A percentile compares a stretch with the other conserved stretches of the same genome.
Conservation (phyloP, 1,140 invertebrate species). For the Drosophila erecta region DNA sequence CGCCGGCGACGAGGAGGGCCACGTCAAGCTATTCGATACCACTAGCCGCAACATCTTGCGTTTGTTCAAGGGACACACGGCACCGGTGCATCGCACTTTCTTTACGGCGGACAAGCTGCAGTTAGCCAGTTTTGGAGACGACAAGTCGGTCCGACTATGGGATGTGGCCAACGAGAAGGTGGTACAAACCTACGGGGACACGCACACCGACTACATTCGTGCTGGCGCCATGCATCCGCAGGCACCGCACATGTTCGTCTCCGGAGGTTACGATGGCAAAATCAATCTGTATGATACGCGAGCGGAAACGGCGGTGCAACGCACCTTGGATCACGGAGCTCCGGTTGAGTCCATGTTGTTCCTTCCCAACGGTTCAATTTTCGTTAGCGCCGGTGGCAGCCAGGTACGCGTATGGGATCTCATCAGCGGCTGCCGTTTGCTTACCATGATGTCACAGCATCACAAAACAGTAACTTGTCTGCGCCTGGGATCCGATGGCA, state of each 20-base stretch:
- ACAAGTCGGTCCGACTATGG: conserved; percentile 95
- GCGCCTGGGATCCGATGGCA: conserved; percentile 91
- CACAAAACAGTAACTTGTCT: conserved; percentile 97
- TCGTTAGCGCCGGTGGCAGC: conserved; percentile 96
- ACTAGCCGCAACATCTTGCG: conserved; percentile 91
- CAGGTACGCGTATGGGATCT: conserved; percentile 97
- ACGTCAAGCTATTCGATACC: conserved; percentile 95
- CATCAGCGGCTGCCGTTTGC: conserved; percentile 92
- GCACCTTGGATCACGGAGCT: conserved; percentile 93
- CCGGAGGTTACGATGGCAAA: conserved; percentile 97
- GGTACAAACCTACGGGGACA: conserved; percentile 88
- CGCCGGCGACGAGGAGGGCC: conserved; percentile 95
- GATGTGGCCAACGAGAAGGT: conserved; percentile 94
- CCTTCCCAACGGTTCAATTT: conserved; percentile 94
- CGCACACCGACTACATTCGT: conserved; percentile 93
- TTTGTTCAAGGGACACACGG: conserved; percentile 86
- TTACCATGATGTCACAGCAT: conserved; percentile 92
- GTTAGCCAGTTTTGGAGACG: conserved; percentile 96
- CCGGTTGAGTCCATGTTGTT: conserved; percentile 96
- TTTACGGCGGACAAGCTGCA: conserved; percentile 92
- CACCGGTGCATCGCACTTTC: conserved; percentile 91
- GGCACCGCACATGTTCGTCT: conserved; percentile 91
- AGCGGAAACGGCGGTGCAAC: conserved; percentile 87
- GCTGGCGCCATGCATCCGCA: conserved; percentile 92
- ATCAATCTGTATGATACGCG: conserved; percentile 96